Evolutionary conservation across 2,113 vertebrate genomes (phyloP).

Genomic region (Ptilorrhoa leucosticta): DNA sequence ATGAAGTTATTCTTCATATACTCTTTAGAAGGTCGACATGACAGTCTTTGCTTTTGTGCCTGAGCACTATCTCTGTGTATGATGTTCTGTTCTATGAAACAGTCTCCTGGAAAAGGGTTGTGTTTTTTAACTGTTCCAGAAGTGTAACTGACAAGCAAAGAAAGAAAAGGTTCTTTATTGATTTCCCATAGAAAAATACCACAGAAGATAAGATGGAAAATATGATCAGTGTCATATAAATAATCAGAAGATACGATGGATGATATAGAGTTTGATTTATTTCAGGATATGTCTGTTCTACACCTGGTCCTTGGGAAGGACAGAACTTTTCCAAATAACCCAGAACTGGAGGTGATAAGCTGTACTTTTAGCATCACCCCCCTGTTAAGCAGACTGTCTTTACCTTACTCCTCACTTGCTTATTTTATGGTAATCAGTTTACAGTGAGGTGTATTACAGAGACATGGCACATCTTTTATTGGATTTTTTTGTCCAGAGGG

Average conservation of each 20-base stretch:
- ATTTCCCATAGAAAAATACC: background rate
- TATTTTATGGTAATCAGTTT: background rate
- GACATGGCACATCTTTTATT: background rate
- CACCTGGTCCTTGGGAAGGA: background rate
- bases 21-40: background rate
- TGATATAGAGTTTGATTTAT: background rate
- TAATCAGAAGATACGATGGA: background rate
- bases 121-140: background rate
- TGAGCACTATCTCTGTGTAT: background rate
- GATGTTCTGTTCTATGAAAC: background rate
- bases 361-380: background rate
- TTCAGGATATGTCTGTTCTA: background rate
- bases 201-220: background rate
- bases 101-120: background rate
- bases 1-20: background rate
- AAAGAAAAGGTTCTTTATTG: slow-evolving; percentile 1
- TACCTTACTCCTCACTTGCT: background rate
- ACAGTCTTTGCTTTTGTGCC: background rate
- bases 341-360: background rate
- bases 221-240: background rate
- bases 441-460: background rate
- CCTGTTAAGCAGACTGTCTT: background rate
- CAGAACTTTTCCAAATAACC: background rate
- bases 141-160: background rate
- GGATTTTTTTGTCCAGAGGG: background rate